Evolutionary conservation across 2,797 vertebrate genomes (phyloP).

Genomic region (Linurgus olivaceus): DNA sequence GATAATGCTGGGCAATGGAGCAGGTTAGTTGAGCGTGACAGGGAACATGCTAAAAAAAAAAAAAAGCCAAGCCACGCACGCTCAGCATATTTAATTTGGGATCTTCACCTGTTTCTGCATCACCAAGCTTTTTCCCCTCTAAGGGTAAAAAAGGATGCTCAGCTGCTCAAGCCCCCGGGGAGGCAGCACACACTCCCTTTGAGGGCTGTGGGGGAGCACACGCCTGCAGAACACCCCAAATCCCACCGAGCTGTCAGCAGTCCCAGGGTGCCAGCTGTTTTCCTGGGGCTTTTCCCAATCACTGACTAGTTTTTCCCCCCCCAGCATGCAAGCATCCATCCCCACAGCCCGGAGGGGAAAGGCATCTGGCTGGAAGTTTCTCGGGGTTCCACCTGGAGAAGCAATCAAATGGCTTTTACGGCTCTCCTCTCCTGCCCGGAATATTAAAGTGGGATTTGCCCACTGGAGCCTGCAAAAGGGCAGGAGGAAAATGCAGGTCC

Average conservation of each 20-base stretch:
- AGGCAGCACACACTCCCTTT: rapidly evolving
- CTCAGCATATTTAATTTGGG: constrained; percentile 18
- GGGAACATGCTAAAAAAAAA: not conserved
- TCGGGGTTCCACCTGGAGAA: constrained; percentile 41
- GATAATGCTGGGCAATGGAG: not conserved
- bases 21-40: constrained; percentile 23
- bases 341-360: not conserved
- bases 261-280: not conserved
- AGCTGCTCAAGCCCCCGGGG: not conserved
- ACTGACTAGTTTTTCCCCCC: not conserved
- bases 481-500: not conserved
- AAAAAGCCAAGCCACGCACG: not conserved
- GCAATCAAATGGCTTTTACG: constrained; percentile 50
- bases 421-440: constrained; percentile 36
- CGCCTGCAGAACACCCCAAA: not conserved
- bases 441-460: constrained; percentile 62
- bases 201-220: not conserved
- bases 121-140: not conserved
- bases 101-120: not conserved
- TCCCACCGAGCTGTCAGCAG: not conserved
- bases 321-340: not conserved
- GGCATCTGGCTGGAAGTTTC: constrained; percentile 55
- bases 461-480: constrained; percentile 59
- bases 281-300: not conserved
- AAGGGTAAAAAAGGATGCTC: not conserved